Conservation (phyloP, 2,888 invertebrate species). For the Dermolepida albohirtum region DNA sequence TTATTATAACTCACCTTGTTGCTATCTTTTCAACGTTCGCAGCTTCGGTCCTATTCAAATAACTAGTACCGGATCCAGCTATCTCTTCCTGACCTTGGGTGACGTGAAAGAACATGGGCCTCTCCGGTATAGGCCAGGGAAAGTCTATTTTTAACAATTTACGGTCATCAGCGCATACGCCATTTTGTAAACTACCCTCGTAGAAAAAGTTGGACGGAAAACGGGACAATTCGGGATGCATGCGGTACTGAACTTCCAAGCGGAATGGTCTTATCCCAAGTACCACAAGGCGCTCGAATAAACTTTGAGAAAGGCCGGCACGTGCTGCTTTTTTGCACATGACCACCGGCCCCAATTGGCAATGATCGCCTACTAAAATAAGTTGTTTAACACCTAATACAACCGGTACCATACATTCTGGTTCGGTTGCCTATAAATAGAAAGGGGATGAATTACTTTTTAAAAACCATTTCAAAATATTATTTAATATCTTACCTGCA, state of each 20-base stretch:
- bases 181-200: slow-evolving; percentile 98
- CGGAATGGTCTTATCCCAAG: slow-evolving; percentile 97
- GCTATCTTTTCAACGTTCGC: slow-evolving; percentile 98
- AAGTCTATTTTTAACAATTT: slow-evolving; percentile 92
- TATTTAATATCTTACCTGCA: slow-evolving; percentile 66
- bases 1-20: slow-evolving; percentile 67
- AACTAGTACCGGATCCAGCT: slow-evolving; percentile 98
- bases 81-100: slow-evolving; percentile 99
- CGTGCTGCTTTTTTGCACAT: slow-evolving; percentile 99
- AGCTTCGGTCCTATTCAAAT: slow-evolving; percentile 97
- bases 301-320: slow-evolving; percentile 95
- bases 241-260: slow-evolving; percentile 97
- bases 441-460: slow-evolving; percentile 3
- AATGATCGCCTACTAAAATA: slow-evolving; percentile 98
- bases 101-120: slow-evolving; percentile 99
- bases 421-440: slow-evolving; percentile 80
- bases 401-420: slow-evolving; percentile 99
- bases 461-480: neutral
- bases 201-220: slow-evolving; percentile 99
- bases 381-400: slow-evolving; percentile 97
- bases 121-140: slow-evolving; percentile 96
- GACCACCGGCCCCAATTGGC: slow-evolving; percentile 98
- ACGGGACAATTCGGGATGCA: slow-evolving; percentile 97
- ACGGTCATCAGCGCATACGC: slow-evolving; percentile 96
- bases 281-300: slow-evolving; percentile 97